Evolutionary conservation across 2,888 invertebrate species (phyloP).

Genomic region (Acleris laterana): DNA sequence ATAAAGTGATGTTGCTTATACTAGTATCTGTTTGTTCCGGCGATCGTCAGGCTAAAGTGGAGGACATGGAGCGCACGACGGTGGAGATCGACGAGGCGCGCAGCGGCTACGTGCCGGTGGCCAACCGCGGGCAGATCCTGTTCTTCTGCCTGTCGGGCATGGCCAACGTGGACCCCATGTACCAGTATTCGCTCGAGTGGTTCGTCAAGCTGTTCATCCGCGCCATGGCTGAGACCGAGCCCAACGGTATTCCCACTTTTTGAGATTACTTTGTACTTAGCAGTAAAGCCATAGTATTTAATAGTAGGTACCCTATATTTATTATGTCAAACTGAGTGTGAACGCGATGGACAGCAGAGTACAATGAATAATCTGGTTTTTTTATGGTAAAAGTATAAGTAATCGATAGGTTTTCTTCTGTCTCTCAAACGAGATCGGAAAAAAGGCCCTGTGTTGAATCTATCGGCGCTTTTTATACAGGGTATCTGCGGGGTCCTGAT

Average conservation of each 20-base stretch:
- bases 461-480: too few species aligned
- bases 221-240: slow-evolving; percentile 88
- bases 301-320: too few species aligned
- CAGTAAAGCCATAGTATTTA: too few species aligned
- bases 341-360: too few species aligned
- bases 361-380: too few species aligned
- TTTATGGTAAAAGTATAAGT: too few species aligned
- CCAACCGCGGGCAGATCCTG: slow-evolving; percentile 92
- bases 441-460: too few species aligned
- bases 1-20: neutral
- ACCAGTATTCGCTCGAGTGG: slow-evolving; percentile 97
- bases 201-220: slow-evolving; percentile 91
- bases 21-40: neutral
- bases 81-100: slow-evolving; percentile 92
- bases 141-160: slow-evolving; percentile 95
- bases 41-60: slow-evolving; percentile 87
- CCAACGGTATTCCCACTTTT: slow-evolving; percentile 77
- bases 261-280: neutral
- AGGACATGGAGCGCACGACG: slow-evolving; percentile 92
- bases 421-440: too few species aligned
- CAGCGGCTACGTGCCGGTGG: slow-evolving; percentile 92
- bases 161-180: slow-evolving; percentile 96
- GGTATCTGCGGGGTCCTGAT: too few species aligned
- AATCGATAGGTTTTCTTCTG: too few species aligned
- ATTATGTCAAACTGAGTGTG: too few species aligned